A percentile compares a stretch with the other conserved stretches of the same genome.
Evolutionary conservation across 1,140 invertebrate species (phyloP).

Genomic region (Anastrepha ludens): DNA sequence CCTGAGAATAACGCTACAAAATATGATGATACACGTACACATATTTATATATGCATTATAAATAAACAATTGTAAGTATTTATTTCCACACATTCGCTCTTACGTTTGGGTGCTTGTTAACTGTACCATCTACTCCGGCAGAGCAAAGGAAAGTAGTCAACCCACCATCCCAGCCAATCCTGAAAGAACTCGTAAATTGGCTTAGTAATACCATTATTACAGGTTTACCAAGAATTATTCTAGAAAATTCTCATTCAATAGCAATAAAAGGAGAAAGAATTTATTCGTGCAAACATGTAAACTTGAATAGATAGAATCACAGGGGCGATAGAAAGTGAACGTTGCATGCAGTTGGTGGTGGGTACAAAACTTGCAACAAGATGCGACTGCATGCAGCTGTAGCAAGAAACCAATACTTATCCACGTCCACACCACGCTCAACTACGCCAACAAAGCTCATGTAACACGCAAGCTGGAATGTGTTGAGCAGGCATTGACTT

Average conservation of each 20-base stretch:
- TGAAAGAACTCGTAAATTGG: slow-evolving; percentile 46
- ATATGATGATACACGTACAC: background rate
- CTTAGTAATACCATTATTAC: slow-evolving; percentile 51
- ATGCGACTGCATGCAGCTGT: slow-evolving; percentile 9
- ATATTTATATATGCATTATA: background rate
- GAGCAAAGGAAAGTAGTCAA: slow-evolving; percentile 35
- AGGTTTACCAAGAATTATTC: slow-evolving; percentile 50
- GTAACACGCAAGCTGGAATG: slow-evolving; percentile 39
- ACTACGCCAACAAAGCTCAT: slow-evolving; percentile 12
- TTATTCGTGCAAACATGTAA: slow-evolving; percentile 21
- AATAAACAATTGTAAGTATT: background rate
- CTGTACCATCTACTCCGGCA: background rate
- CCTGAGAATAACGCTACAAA: background rate
- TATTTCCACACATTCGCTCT: background rate
- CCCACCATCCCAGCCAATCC: slow-evolving; percentile 5
- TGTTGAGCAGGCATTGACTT: slow-evolving; percentile 39
- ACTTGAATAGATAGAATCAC: slow-evolving; percentile 41
- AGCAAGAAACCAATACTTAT: background rate
- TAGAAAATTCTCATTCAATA: slow-evolving; percentile 19
- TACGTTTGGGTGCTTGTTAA: no score
- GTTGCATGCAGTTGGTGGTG: slow-evolving; percentile 32
- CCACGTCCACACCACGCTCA: background rate
- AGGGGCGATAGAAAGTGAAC: slow-evolving; percentile 49
- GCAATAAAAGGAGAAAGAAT: slow-evolving; percentile 22
- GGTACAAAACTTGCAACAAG: background rate